phyloP scores from a whole-genome alignment of 2,113 vertebrate genomes.

The Malurus cyaneus region DNA sequence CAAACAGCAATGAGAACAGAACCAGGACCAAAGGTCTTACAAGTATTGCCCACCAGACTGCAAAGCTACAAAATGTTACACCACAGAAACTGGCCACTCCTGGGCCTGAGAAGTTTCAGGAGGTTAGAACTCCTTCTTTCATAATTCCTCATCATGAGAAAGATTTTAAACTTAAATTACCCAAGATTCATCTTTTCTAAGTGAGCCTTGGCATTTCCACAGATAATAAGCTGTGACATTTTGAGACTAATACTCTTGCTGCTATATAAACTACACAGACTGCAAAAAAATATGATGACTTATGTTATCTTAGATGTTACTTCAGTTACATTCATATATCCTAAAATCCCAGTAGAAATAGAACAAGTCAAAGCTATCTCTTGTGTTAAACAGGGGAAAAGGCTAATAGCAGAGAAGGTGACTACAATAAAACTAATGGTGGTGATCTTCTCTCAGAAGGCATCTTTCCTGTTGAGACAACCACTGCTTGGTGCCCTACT shows the following conservation, averaged over 20 bases:
- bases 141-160: not conserved
- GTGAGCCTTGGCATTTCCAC: not conserved
- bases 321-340: not conserved
- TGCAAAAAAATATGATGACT: not conserved
- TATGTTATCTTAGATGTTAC: not conserved
- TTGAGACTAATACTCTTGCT: not conserved
- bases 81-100: not conserved
- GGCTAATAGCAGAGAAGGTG: not conserved
- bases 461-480: not conserved
- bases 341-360: not conserved
- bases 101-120: not conserved
- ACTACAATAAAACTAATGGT: not conserved
- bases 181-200: not conserved
- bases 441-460: not conserved
- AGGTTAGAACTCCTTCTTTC: not conserved
- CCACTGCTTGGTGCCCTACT: not conserved
- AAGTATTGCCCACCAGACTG: not conserved
- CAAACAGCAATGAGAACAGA: slow-evolving; percentile 4
- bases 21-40: slow-evolving; percentile 20
- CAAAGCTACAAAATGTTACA: not conserved
- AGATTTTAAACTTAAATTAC: not conserved
- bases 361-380: not conserved
- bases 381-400: not conserved
- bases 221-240: not conserved
- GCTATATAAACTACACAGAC: not conserved